These are phyloP conservation scores for Megaptera novaeangliae DNA, from an alignment of 2,113 vertebrate species.

Conservation along the genomic window DNA sequence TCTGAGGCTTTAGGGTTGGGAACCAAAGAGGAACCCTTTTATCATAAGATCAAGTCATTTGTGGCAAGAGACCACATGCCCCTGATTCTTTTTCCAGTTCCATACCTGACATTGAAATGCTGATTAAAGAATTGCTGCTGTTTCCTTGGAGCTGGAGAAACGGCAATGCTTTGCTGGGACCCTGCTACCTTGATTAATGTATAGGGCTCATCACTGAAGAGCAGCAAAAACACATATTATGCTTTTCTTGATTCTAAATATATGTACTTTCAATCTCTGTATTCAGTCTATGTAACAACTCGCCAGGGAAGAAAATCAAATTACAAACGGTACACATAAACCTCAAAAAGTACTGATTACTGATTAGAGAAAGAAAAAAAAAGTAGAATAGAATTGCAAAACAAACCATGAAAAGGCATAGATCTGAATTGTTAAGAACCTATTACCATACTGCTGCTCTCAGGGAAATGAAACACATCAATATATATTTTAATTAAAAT, in stretches of 20 bases:
- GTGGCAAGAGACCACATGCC: background rate
- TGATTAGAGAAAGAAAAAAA: constrained; percentile 35
- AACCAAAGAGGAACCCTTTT: background rate
- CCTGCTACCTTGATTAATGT: constrained; percentile 21
- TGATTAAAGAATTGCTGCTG: background rate
- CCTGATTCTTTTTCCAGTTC: background rate
- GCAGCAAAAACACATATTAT: constrained; percentile 16
- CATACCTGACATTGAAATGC: background rate
- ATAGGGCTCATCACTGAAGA: background rate
- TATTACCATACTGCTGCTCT: constrained; percentile 75
- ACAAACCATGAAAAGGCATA: constrained; percentile 61
- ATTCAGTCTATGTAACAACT: constrained; percentile 61
- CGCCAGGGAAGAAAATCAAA: constrained; percentile 71
- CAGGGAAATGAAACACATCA: constrained; percentile 69
- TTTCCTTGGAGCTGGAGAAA: background rate
- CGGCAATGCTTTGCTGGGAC: background rate
- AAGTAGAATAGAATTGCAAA: constrained; percentile 68
- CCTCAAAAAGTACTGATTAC: constrained; percentile 77
- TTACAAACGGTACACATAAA: constrained; percentile 63
- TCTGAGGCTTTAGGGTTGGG: background rate
- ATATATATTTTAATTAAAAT: constrained; percentile 78
- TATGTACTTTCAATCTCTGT: constrained; percentile 49
- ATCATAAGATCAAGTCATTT: background rate
- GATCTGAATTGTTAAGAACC: constrained; percentile 67
- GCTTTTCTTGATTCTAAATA: constrained; percentile 53